Evolutionary conservation across 2,113 vertebrate genomes (phyloP).

Genomic region (Anseranas semipalmata): DNA sequence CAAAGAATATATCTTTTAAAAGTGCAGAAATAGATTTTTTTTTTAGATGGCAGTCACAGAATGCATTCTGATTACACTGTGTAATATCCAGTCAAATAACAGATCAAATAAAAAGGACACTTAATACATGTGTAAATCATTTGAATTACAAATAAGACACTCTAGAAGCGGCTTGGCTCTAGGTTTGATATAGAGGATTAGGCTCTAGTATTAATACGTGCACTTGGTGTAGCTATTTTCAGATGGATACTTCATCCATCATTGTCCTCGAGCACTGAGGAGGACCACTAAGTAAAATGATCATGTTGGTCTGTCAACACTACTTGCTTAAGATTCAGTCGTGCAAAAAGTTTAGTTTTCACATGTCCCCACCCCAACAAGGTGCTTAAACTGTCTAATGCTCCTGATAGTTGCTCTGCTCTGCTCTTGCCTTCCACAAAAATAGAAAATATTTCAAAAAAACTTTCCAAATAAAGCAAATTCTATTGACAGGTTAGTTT

Average conservation of each 20-base stretch:
- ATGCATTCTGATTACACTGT: conserved; percentile 51
- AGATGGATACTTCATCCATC: conserved; percentile 77
- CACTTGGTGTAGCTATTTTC: conserved; percentile 82
- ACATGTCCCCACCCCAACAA: background rate
- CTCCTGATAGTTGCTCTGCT: background rate
- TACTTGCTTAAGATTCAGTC: conserved; percentile 44
- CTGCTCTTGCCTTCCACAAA: background rate
- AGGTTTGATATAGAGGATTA: conserved; percentile 68
- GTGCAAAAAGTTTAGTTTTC: conserved; percentile 20
- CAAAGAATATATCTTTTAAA: background rate
- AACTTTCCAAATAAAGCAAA: background rate
- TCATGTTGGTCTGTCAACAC: conserved; percentile 76
- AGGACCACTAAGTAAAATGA: conserved; percentile 75
- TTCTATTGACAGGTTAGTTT: background rate
- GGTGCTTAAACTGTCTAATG: background rate
- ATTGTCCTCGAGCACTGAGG: conserved; percentile 70
- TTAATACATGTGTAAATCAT: conserved; percentile 78
- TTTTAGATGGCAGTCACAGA: conserved; percentile 17
- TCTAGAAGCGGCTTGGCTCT: conserved; percentile 68
- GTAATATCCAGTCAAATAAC: conserved; percentile 56
- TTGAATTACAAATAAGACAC: conserved; percentile 78
- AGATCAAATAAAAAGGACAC: conserved; percentile 66
- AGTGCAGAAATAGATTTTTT: background rate
- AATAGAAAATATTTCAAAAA: background rate
- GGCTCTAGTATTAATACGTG: conserved; percentile 71